Evolutionary conservation across 2,888 invertebrate genomes (phyloP), one percentile per base, ranked within the genome.

Genomic region (Microchrysa polita): DNA sequence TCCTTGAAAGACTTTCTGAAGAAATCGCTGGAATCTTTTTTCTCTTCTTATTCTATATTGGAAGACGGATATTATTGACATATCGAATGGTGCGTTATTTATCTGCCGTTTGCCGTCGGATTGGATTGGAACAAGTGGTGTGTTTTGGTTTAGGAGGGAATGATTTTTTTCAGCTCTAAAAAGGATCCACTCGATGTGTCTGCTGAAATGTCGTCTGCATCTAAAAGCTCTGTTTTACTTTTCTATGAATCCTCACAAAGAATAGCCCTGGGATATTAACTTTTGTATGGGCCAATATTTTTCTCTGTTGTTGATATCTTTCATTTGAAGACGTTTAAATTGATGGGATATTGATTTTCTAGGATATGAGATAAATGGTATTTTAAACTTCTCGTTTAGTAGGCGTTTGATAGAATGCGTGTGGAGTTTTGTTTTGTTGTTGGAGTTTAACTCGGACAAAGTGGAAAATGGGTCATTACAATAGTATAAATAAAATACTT

Each of bases 331-430:
- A 48, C 48, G 48, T 48, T 48, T 48, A 48, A 48, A 48, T 48
- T 48, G 48, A 48, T 48, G 48, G 10, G 48, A 48, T 48, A 48
- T 48, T 48, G 48, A 48, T 48, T 48, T 48, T 48, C 48, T 48
- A 2, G 48, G 12, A n/a, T 48, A 12, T 2, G 4, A 48, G 48
- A 48, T 48, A n/a, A 48, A 48, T 48, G 48, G 48, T 12, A 7
- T 48, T 48, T 48, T 48, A 48, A 48, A 48, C 5, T 42, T 48
- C 27, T 34, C 27, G 4, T 34, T 5, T 34, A 7, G 27, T 5
- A 34, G 4, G 27, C n/a, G 27, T 34, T 2, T 34, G 27, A 34
- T 34, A 7, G 27, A 34, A 34, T 7, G 27, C n/a, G 27, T 34
- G 27, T 34, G 27, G 27, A 34, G 27, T 7, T n/a, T n/a, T n/a